Conservation (phyloP, 2,888 invertebrate genomes). For the Sicus ferrugineus region DNA sequence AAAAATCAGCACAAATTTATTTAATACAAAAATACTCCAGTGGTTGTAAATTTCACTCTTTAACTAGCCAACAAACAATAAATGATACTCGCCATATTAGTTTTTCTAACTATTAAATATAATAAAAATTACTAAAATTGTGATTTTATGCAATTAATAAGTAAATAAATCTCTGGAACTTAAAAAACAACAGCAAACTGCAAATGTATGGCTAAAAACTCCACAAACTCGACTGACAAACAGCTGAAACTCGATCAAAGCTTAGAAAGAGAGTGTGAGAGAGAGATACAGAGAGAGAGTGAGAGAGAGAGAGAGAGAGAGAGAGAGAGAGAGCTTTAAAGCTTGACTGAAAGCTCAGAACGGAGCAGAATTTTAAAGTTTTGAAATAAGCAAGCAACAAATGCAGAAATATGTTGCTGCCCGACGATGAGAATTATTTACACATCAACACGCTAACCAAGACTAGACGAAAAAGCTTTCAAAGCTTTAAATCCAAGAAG, state of each 20-base stretch:
- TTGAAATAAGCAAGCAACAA: slow-evolving; percentile 23
- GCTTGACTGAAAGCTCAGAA: not conserved
- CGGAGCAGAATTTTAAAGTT: too few relatives aligned
- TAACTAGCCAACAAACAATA: slow-evolving; percentile 26
- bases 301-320: too few relatives aligned
- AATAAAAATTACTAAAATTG: slow-evolving; percentile 30
- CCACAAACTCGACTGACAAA: not conserved
- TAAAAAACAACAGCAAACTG: slow-evolving; percentile 18
- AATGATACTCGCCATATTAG: slow-evolving; percentile 60
- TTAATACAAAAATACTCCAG: slow-evolving; percentile 38
- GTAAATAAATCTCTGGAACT: slow-evolving; percentile 24
- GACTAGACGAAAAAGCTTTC: slow-evolving; percentile 34
- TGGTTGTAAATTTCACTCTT: slow-evolving; percentile 36
- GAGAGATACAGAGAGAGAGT: too few relatives aligned
- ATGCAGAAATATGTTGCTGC: slow-evolving; percentile 37
- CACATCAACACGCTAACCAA: slow-evolving; percentile 30
- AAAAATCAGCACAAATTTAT: slow-evolving; percentile 27
- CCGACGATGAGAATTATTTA: slow-evolving; percentile 30
- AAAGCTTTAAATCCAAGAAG: slow-evolving; percentile 23
- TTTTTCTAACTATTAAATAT: slow-evolving; percentile 34
- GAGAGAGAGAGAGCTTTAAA: too few relatives aligned
- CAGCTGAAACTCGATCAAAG: too few relatives aligned
- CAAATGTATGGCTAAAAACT: not conserved
- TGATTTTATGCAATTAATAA: slow-evolving; percentile 30
- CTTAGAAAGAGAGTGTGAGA: not conserved